Evolutionary conservation across 1,140 invertebrate species (phyloP), one percentile per base, ranked within the genome.

Genomic region (Leptestheria dahalacensis): DNA sequence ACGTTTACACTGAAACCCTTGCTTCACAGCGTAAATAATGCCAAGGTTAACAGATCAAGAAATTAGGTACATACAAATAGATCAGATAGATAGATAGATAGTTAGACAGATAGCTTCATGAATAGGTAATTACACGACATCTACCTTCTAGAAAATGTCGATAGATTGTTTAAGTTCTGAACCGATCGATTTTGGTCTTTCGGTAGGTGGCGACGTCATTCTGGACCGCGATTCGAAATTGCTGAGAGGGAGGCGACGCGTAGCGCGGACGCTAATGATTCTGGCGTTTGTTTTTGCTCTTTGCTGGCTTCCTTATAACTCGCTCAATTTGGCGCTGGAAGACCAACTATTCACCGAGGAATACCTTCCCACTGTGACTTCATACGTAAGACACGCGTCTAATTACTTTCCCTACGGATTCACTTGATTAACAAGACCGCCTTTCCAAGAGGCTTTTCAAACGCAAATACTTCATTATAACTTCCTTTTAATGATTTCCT

Each of bases 251-350:
- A 71, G 85, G 59, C 79, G 81, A 64, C 73, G 83, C 48, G 80
- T 86, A 9, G 85, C 85, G 1, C 79, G 81, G 71, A 85, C 87
- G 58, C 75, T 87, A 33, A 71, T 87, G 3, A 74, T 86, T 1
- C 72, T 87, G 2, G 85, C 84, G 0, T 74, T 84, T 1, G 74
- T 87, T 0, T 88, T 88, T 68, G 84, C 84, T 1, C 65, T 82
- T 1, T 87, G 84, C 68, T 87, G 85, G 85, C 68, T 88, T n/a
- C 85, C 85, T 0, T 85, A 86, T 70, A 83, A 84, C 67, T 77
- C 83, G 3, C 70, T 84, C 6, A 78, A 75, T 59, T 73, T 86
- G 10, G 68, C 83, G n/a, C 65, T 81, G 12, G 82, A 85, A 66
- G 33, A 28, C 26, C 28, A 29, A 41, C 11, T 52, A 15, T 25